phyloP scores from a whole-genome alignment of 1,140 invertebrate genomes.

The Drosophila prosaltans region DNA sequence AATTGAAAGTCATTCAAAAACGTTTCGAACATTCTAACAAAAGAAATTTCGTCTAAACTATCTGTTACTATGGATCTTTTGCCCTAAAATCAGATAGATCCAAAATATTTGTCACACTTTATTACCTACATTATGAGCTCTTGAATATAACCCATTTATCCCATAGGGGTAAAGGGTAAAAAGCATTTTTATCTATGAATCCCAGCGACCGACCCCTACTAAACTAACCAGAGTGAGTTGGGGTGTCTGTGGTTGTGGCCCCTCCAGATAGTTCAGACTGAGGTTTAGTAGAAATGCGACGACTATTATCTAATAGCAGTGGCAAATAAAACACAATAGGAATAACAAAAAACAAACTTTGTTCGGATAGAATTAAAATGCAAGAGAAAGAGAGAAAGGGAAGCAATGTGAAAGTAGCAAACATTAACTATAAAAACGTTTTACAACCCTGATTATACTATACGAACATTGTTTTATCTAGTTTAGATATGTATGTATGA shows the following conservation, averaged over 20 bases:
- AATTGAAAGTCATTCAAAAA: too few species aligned
- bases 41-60: too few species aligned
- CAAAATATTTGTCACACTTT: too few species aligned
- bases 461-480: neutral
- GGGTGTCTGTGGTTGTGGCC: constrained; percentile 40
- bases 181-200: constrained; percentile 68
- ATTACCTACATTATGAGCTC: too few species aligned
- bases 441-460: neutral
- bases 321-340: constrained; percentile 33
- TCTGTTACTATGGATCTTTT: too few species aligned
- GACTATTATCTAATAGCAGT: constrained; percentile 66
- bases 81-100: too few species aligned
- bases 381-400: neutral
- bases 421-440: neutral
- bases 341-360: constrained; percentile 1
- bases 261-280: constrained; percentile 10
- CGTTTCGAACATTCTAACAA: too few species aligned
- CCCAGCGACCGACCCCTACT: constrained; percentile 41
- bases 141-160: neutral
- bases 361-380: neutral
- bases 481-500: constrained; percentile 1
- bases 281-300: constrained; percentile 14
- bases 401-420: neutral
- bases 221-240: constrained; percentile 17
- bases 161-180: neutral